Percentiles rank a stretch among this genome's conserved stretches.
Evolutionary conservation across 2,888 invertebrate genomes (phyloP).

Genomic region (Drosophila koepferae): DNA sequence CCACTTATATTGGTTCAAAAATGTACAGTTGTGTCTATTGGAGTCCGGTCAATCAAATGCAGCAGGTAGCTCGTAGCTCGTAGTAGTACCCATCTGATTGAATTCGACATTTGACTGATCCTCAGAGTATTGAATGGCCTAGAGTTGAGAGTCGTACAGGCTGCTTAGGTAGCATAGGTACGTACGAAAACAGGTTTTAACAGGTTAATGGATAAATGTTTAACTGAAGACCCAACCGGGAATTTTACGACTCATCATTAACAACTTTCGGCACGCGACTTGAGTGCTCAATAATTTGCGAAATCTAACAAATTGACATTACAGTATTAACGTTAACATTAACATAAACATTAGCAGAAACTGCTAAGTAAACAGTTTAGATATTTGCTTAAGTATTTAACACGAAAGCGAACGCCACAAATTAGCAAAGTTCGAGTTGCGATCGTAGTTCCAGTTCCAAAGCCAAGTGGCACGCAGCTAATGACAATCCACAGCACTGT

Average conservation of each 20-base stretch:
- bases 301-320: constrained; percentile 28
- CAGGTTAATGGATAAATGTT: not conserved
- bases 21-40: constrained; percentile 39
- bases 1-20: not conserved
- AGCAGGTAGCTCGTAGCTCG: constrained; percentile 36
- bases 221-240: not conserved
- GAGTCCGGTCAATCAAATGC: constrained; percentile 5
- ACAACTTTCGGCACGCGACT: constrained; percentile 50
- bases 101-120: constrained; percentile 8
- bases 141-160: not conserved
- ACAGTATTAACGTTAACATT: constrained; percentile 11
- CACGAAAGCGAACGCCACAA: constrained; percentile 35
- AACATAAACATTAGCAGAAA: constrained; percentile 16
- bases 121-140: constrained; percentile 3
- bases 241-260: constrained; percentile 25
- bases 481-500: constrained; percentile 25
- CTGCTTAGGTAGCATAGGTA: constrained; percentile 49
- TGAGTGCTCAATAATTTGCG: constrained; percentile 26
- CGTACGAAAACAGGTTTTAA: constrained; percentile 45
- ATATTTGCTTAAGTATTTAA: constrained; percentile 44
- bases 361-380: constrained; percentile 18
- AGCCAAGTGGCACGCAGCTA: constrained; percentile 20
- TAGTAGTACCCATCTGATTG: constrained; percentile 13
- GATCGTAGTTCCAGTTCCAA: constrained; percentile 25
- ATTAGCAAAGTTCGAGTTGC: constrained; percentile 27